phyloP scores from a whole-genome alignment of 2,113 vertebrate genomes.

The Bettongia penicillata region DNA sequence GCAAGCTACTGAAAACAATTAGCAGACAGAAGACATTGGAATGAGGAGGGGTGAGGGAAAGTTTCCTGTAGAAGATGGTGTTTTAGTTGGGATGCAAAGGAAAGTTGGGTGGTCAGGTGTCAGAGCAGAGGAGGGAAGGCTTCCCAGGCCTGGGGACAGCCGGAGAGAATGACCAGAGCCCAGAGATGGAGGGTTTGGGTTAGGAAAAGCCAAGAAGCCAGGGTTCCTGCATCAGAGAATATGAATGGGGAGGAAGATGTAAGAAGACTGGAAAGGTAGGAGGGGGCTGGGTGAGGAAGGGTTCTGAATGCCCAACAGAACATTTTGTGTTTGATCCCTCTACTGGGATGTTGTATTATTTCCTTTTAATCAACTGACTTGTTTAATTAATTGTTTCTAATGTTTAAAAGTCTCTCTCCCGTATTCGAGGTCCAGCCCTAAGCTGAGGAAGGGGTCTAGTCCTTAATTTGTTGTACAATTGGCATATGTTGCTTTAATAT shows the following conservation, averaged over 20 bases:
- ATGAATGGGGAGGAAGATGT: fast-evolving
- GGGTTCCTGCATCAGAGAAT: neutral
- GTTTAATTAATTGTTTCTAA: too few relatives aligned
- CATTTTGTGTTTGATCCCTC: neutral
- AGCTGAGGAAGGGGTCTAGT: too few relatives aligned
- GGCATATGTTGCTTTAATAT: too few relatives aligned
- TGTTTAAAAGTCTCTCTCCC: too few relatives aligned
- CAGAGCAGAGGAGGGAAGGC: neutral
- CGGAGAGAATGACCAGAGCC: neutral
- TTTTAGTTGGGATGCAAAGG: neutral
- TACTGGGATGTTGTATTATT: neutral
- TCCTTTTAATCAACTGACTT: too few relatives aligned
- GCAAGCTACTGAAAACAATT: neutral
- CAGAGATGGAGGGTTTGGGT: neutral
- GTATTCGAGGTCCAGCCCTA: too few relatives aligned
- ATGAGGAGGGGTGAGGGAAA: neutral
- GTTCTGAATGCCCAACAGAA: neutral
- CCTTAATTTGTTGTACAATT: too few relatives aligned
- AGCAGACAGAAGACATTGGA: neutral
- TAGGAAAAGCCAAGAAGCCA: neutral
- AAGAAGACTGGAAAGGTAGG: neutral
- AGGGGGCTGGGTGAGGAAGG: too few relatives aligned
- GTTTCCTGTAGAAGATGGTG: neutral
- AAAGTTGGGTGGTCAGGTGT: neutral
- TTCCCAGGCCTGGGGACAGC: neutral